phyloP scores from a whole-genome alignment of 92 coral and sea anemone genomes.

The Palythoa grandiflora region DNA sequence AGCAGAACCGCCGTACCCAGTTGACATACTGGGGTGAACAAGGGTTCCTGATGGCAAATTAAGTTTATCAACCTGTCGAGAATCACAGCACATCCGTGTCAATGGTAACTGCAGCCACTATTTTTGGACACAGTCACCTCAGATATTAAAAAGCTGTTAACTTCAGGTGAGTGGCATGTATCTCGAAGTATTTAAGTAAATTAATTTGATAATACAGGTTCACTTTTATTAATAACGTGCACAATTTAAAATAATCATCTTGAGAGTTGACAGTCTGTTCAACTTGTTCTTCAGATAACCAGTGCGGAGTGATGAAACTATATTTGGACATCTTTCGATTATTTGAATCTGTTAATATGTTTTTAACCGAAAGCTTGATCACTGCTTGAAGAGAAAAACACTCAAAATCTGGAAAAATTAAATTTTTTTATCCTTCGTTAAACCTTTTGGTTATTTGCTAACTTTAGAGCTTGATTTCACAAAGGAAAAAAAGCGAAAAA shows the following conservation, averaged over 20 bases:
- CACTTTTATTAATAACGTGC: background rate
- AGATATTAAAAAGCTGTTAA: too few relatives aligned
- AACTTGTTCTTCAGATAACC: too few relatives aligned
- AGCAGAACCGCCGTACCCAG: slow-evolving; percentile 69
- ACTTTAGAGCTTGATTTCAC: background rate
- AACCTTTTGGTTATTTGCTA: background rate
- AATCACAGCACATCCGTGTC: background rate
- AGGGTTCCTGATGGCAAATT: slow-evolving; percentile 23
- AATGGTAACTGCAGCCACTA: too few relatives aligned
- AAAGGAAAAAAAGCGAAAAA: background rate
- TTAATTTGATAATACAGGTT: background rate
- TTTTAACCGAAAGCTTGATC: too few relatives aligned
- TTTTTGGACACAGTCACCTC: too few relatives aligned
- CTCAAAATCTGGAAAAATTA: too few relatives aligned
- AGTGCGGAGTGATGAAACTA: too few relatives aligned
- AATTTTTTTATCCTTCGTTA: too few relatives aligned
- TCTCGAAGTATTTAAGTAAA: too few relatives aligned
- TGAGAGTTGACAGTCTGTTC: background rate
- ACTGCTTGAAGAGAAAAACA: too few relatives aligned
- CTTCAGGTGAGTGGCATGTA: background rate
- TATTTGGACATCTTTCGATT: too few relatives aligned
- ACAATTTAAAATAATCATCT: background rate
- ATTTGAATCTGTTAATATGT: too few relatives aligned
- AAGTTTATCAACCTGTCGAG: slow-evolving; percentile 33
- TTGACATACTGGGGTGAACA: slow-evolving; percentile 32